Base-by-base conservation (phyloP, 2,113 vertebrate genomes). In the Phaetusa simplex region DNA sequence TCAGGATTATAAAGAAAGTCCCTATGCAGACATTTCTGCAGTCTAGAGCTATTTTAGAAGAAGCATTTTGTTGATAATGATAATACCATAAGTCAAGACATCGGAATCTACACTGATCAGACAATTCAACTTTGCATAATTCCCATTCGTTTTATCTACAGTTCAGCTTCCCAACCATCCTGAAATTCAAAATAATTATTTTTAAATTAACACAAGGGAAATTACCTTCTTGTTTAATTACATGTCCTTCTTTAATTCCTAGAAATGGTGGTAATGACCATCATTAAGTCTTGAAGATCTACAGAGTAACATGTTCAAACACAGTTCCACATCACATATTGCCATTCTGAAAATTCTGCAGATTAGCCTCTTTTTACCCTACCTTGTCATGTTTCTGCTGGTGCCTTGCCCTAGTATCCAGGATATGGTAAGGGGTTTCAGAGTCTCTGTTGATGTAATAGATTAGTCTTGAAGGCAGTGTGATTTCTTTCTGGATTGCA, bases 381-480 rank as follows among this genome's bases (percentile, higher is more conserved):
- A 99, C 99, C 99, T 99, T 99, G 91, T 98, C 98, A 26, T 99
- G 98, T 89, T 98, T 97, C 93, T 98, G 98, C 97, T 99, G 99
- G 97, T 98, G 98, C 96, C 98, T 99, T 95, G 98, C 96, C 94
- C 97, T 98, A 50, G 99, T 99, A 98, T 99, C 99, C 98, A 99
- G 98, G 97, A 99, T 97, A 97, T 99, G 99, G 90, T 99, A 99
- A 93, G 99, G 99, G 84, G 99, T 99, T 98, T 99, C 99, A 3
- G 98, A 98, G 96, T 99, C 99, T 97, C 98, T 99, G 86, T 99
- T 99, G 93, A 99, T 98, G 97, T 99, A 99, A 98, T 99, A 99
- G 78, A 99, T 97, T 79, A 99, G 97, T 98, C 99, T 99, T 70
- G 99, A 99, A 93, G 99, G 99, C 98, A 99, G 98, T 55, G 98